Evolutionary conservation across 2,888 invertebrate genomes (phyloP).

Genomic region (Halictus ligatus): DNA sequence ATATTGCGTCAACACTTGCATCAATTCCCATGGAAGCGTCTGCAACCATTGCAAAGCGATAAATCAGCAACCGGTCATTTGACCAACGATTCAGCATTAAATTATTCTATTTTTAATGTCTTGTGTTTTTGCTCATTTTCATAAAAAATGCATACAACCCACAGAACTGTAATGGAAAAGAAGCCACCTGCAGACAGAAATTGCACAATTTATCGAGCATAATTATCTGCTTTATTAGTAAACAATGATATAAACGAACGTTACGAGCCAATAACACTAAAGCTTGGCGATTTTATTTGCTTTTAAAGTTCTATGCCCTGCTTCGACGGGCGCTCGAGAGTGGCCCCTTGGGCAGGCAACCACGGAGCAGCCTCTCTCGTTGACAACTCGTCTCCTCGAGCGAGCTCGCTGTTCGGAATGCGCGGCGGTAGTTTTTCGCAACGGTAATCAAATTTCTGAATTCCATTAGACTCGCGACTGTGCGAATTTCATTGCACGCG

Average conservation of each 20-base stretch:
- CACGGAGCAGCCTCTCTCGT: neutral
- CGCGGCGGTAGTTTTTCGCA: conserved; percentile 40
- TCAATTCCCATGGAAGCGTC: too few relatives aligned
- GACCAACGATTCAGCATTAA: too few relatives aligned
- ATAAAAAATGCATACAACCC: too few relatives aligned
- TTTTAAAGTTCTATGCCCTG: too few relatives aligned
- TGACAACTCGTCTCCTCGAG: neutral
- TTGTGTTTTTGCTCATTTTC: too few relatives aligned
- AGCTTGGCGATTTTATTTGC: too few relatives aligned
- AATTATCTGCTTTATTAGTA: neutral
- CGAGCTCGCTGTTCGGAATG: conserved; percentile 13
- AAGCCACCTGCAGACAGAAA: neutral
- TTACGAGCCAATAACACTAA: too few relatives aligned
- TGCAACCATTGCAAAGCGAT: too few relatives aligned
- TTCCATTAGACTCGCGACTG: conserved; percentile 52
- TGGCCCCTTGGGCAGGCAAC: neutral
- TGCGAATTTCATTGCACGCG: conserved; percentile 60
- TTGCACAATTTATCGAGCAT: neutral
- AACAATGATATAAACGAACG: neutral
- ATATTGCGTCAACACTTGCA: too few relatives aligned
- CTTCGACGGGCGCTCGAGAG: neutral
- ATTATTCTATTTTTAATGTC: too few relatives aligned
- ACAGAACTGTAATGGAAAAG: too few relatives aligned
- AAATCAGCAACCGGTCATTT: too few relatives aligned
- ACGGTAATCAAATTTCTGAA: conserved; percentile 72